A percentile compares a stretch with the other conserved stretches of the same genome.
These are phyloP conservation scores for Damaliscus lunatus DNA, from an alignment of 2,113 vertebrate species.

Conservation along the genomic window DNA sequence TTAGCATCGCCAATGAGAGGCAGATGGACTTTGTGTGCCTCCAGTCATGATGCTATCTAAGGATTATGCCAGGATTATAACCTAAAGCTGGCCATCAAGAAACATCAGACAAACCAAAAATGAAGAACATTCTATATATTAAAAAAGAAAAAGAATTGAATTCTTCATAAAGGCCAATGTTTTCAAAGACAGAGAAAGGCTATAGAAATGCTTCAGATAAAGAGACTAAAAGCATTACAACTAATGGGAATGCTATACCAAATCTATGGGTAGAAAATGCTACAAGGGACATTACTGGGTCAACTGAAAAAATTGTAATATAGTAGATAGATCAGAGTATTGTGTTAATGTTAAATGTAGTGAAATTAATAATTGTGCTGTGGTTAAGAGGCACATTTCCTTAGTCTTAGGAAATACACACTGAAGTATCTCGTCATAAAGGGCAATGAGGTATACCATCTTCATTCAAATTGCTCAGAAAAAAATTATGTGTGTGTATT, in stretches of 20 bases:
- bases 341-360: background rate
- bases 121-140: background rate
- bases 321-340: background rate
- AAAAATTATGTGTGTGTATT: background rate
- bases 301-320: background rate
- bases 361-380: background rate
- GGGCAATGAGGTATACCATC: background rate
- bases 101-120: conserved; percentile 17
- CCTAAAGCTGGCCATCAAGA: background rate
- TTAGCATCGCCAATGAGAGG: background rate
- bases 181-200: conserved; percentile 36
- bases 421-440: background rate
- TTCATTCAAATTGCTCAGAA: background rate
- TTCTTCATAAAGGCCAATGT: background rate
- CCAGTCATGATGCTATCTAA: background rate
- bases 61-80: background rate
- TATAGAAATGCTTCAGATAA: conserved; percentile 11
- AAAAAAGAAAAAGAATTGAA: background rate
- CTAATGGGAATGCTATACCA: background rate
- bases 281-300: background rate
- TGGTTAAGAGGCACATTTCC: background rate
- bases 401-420: conserved; percentile 14
- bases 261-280: background rate
- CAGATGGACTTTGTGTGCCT: background rate
- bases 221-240: background rate